Evolutionary conservation across 30 jellyfish, hydroid and myxozoan genomes (phyloP).

Genomic region (Pseudorhiza aurosa): DNA sequence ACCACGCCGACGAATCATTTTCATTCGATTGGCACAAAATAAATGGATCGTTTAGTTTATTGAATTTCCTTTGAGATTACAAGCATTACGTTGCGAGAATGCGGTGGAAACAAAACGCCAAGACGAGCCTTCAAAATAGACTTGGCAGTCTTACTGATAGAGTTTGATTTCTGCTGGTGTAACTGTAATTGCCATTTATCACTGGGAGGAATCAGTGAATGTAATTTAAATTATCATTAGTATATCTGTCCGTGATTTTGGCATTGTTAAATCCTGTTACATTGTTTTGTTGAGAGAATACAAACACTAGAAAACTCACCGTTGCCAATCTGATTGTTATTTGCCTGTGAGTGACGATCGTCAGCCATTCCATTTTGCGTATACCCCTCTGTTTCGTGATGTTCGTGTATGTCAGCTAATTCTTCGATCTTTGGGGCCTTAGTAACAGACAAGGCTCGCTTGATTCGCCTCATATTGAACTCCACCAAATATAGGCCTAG

Average conservation of each 20-base stretch:
- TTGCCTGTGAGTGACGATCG: constrained; percentile 22
- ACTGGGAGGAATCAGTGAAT: too few relatives aligned
- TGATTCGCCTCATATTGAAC: constrained; percentile 80
- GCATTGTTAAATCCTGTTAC: neutral
- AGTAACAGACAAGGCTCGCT: constrained; percentile 94
- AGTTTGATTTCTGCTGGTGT: too few relatives aligned
- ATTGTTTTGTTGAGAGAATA: neutral
- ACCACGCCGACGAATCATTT: neutral
- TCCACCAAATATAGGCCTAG: constrained; percentile 18
- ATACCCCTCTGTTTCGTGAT: constrained; percentile 51
- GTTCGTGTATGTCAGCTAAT: constrained; percentile 91
- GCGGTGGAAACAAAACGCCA: too few relatives aligned
- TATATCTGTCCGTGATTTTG: neutral
- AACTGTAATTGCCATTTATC: too few relatives aligned
- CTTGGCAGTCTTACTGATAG: too few relatives aligned
- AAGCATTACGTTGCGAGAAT: too few relatives aligned
- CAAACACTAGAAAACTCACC: constrained; percentile 5
- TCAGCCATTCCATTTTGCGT: constrained; percentile 62
- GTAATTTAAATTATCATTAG: too few relatives aligned
- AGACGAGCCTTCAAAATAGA: too few relatives aligned
- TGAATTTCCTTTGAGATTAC: neutral
- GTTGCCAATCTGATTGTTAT: constrained; percentile 39
- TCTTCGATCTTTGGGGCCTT: constrained; percentile 98
- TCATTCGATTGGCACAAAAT: neutral
- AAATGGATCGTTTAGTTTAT: neutral